These are phyloP conservation scores for Thereva nobilitata DNA, from an alignment of 2,888 invertebrate genomes.

Conservation along the genomic window DNA sequence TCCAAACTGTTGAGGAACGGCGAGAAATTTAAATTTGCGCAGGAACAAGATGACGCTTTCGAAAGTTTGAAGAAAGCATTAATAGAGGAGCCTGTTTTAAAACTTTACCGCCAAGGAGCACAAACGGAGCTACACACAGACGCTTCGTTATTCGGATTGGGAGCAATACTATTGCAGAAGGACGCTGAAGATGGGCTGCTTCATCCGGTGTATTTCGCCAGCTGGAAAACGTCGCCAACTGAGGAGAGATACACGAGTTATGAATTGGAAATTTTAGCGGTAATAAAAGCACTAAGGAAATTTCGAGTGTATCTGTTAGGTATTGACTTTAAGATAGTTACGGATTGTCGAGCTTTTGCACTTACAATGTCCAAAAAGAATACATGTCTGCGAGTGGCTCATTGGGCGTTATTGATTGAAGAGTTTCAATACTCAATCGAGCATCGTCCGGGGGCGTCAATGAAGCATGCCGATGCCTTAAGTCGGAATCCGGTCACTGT, in stretches of 20 bases:
- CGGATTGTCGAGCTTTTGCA: not conserved
- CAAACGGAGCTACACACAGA: constrained; percentile 48
- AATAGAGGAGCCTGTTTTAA: constrained; percentile 43
- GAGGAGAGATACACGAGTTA: not conserved
- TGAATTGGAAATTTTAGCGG: not conserved
- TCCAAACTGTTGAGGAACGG: constrained; percentile 43
- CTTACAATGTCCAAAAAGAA: not conserved
- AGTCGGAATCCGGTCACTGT: not conserved
- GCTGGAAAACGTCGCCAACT: not conserved
- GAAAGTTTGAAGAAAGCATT: constrained; percentile 28
- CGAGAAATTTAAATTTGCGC: constrained; percentile 37
- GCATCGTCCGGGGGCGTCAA: not conserved
- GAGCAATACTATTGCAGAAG: constrained; percentile 46
- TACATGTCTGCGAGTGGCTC: not conserved
- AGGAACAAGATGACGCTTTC: constrained; percentile 46
- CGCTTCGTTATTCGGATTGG: constrained; percentile 46
- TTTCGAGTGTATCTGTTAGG: not conserved
- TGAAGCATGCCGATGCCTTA: constrained; percentile 3
- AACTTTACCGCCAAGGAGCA: constrained; percentile 44
- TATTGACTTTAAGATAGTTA: not conserved
- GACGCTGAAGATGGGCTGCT: constrained; percentile 19
- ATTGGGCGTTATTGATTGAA: not conserved
- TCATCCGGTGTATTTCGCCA: not conserved
- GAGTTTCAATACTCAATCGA: not conserved
- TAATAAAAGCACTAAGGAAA: not conserved